A percentile compares a stretch with the other conserved stretches of the same genome.
Conservation (phyloP, 2,888 invertebrate species). For the Mesorhabditis sp. region DNA sequence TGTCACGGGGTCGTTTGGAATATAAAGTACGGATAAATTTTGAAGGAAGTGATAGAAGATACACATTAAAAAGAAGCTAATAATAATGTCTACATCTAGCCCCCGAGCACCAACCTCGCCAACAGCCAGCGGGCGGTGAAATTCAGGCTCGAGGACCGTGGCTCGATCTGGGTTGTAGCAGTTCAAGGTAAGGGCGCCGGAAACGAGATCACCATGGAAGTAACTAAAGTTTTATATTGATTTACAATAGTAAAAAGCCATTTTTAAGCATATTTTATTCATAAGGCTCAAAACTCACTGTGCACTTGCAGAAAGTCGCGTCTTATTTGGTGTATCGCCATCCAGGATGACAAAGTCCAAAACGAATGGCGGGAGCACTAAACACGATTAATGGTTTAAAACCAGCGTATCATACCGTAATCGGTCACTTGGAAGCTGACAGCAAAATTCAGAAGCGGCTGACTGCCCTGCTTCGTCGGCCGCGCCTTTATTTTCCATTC, state of each 20-base stretch:
- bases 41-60: no score
- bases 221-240: background rate
- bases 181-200: background rate
- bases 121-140: background rate
- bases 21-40: no score
- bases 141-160: background rate
- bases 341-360: background rate
- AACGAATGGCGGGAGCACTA: background rate
- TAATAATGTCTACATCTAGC: no score
- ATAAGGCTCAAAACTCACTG: conserved; percentile 14
- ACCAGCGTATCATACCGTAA: conserved; percentile 18
- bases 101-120: conserved; percentile 5
- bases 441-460: conserved; percentile 17
- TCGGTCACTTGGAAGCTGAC: conserved; percentile 26
- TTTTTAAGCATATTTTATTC: background rate
- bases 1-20: no score
- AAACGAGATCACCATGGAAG: background rate
- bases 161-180: background rate
- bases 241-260: background rate
- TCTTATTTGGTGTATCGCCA: conserved; percentile 10
- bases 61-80: no score
- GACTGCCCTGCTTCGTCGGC: conserved; percentile 11
- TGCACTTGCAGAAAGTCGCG: conserved; percentile 18
- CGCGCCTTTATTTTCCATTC: conserved; percentile 37
- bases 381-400: conserved; percentile 5